phyloP scores from a whole-genome alignment of 2,113 vertebrate species.

The Willisornis vidua region DNA sequence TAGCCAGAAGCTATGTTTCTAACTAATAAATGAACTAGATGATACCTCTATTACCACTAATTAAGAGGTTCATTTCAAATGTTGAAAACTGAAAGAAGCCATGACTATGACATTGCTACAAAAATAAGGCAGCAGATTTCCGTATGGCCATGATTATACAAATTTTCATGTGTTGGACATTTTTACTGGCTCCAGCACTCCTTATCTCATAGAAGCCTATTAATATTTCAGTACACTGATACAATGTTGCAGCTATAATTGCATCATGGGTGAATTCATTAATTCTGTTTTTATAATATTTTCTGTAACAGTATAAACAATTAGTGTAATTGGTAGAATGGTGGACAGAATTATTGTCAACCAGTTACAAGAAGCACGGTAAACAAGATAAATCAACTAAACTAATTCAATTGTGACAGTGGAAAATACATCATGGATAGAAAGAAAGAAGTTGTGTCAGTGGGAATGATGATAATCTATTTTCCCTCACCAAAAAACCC shows the following conservation, averaged over 20 bases:
- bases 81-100: constrained; percentile 29
- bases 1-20: constrained; percentile 54
- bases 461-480: neutral
- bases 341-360: neutral
- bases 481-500: neutral
- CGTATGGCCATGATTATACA: constrained; percentile 48
- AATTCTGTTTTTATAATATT: neutral
- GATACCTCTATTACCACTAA: constrained; percentile 49
- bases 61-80: constrained; percentile 64
- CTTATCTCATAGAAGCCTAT: neutral
- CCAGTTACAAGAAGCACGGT: neutral
- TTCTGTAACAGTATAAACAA: neutral
- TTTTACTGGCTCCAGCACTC: neutral
- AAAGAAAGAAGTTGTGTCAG: neutral
- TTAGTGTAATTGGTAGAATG: neutral
- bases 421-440: neutral
- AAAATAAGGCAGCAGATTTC: constrained; percentile 24
- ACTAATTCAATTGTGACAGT: neutral
- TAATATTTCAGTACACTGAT: neutral
- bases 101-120: neutral
- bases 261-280: neutral
- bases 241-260: neutral
- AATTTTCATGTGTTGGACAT: neutral
- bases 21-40: constrained; percentile 64
- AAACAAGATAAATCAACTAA: neutral